Base-by-base conservation (phyloP, 37 sponge, comb jelly and placozoan genomes). In the Beroe forskalii region DNA sequence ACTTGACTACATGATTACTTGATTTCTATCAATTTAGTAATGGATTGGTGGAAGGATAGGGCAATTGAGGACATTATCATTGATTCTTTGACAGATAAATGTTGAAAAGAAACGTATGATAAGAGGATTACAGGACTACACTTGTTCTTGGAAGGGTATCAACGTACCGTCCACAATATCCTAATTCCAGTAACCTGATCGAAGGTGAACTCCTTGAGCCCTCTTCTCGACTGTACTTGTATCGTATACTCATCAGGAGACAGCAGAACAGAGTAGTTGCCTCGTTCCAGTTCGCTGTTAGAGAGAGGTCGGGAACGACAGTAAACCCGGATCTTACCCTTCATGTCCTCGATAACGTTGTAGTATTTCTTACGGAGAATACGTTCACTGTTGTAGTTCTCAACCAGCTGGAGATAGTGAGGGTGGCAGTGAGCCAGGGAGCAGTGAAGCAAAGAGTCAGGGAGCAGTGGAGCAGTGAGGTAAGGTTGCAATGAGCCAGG, bases 191-290 rank as follows among this genome's bases (percentile, higher is more conserved):
- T 80, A n/a, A 93, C 89, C 67, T 62, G 90, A 76, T 93, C 93
- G 48, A 91, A 93, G 0, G 66, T 27, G 35, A 93, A 93, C 63
- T 92, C 92, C 69, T 91, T 93, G 80, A 91, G 41, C 0, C 93
- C 93, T 67, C 91, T 37, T n/a, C 38, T 42, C 20, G 89, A 67
- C 31, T 91, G 80, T 3, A 93, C 89, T 25, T 76, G 62, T 8
- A 93, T 44, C 4, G 89, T 91, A 61, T 93, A 93, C 91, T 93
- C 93, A 76, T 93, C 93, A n/a, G 93, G 93, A 9, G 92, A 92
- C 12, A 42, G 17, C 28, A 92, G 62, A 32, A 92, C 92, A 1
- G 63, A 90, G 76, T 92, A 60, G 66, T 92, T 92, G 8, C 90
- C 90, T 67, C 92, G 32, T 6, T 76, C 91, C 33, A 24, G 20